phyloP scores from a whole-genome alignment of 2,797 vertebrate genomes.

The Girardinus metallicus region DNA sequence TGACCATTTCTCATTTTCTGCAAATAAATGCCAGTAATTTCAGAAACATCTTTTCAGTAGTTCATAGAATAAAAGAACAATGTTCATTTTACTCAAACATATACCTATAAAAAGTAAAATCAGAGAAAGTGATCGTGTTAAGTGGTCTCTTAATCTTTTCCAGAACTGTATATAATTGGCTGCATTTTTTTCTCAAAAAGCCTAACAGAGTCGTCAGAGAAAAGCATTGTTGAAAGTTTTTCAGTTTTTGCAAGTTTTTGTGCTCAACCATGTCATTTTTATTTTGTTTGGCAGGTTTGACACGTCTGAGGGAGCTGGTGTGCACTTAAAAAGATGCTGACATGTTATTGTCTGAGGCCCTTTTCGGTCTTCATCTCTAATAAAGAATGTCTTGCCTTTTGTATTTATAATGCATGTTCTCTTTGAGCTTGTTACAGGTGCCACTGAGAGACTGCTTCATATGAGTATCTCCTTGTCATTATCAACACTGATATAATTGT shows the following conservation, averaged over 20 bases:
- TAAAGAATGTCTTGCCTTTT: conserved; percentile 79
- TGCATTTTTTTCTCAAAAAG: conserved; percentile 60
- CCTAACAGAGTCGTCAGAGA: conserved; percentile 42
- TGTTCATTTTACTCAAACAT: too few species aligned
- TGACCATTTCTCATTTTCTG: too few species aligned
- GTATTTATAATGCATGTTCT: conserved; percentile 78
- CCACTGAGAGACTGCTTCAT: conserved; percentile 59
- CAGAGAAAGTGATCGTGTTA: too few species aligned
- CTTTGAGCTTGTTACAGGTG: conserved; percentile 81
- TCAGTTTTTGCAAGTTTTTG: conserved; percentile 63
- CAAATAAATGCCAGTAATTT: too few species aligned
- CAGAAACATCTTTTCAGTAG: too few species aligned
- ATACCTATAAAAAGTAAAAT: too few species aligned
- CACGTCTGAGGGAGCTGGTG: conserved; percentile 73
- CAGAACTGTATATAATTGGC: conserved; percentile 7
- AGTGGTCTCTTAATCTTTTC: too few species aligned
- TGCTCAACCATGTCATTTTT: conserved; percentile 72
- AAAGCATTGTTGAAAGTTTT: conserved; percentile 67
- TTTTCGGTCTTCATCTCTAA: conserved; percentile 81
- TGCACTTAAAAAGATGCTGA: conserved; percentile 79
- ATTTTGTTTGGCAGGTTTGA: conserved; percentile 78
- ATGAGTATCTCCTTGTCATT: conserved; percentile 67
- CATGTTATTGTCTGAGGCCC: conserved; percentile 77
- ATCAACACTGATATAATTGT: conserved; percentile 62
- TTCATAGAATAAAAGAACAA: too few species aligned